Conservation (phyloP, 1,140 invertebrate species). For the Drosophila leontia region DNA sequence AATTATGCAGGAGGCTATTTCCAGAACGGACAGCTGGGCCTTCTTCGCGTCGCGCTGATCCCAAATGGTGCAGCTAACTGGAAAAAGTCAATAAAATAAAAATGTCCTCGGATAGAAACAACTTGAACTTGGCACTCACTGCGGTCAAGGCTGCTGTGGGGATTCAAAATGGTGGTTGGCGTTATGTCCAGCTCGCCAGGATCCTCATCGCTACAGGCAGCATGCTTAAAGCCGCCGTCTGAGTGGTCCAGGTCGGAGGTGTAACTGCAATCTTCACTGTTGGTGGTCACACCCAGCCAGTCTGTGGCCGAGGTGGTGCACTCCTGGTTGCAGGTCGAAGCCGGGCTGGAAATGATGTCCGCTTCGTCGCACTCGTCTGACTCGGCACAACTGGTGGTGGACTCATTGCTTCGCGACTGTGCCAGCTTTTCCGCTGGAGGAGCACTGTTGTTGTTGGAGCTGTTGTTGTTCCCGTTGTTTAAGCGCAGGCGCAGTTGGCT, state of each 20-base stretch:
- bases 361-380: conserved; percentile 87
- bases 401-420: conserved; percentile 31
- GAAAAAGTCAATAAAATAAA: conserved; percentile 8
- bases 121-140: conserved; percentile 86
- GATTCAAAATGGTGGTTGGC: conserved; percentile 90
- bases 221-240: conserved; percentile 85
- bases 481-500: conserved; percentile 72
- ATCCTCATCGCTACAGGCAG: conserved; percentile 79
- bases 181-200: conserved; percentile 90
- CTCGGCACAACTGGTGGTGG: conserved; percentile 79
- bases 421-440: conserved; percentile 33
- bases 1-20: conserved; percentile 97
- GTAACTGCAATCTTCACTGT: conserved; percentile 93
- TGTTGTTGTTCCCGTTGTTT: conserved; percentile 31
- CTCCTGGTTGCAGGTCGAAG: conserved; percentile 69
- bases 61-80: conserved; percentile 98
- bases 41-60: conserved; percentile 95
- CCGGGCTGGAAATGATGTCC: conserved; percentile 85
- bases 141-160: conserved; percentile 90
- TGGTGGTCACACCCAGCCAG: conserved; percentile 94
- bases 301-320: conserved; percentile 90
- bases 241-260: conserved; percentile 90
- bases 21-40: conserved; percentile 95
- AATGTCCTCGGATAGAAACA: not conserved
- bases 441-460: conserved; percentile 16